A percentile compares a stretch with the other conserved stretches of the same genome.
Evolutionary conservation across 2,888 invertebrate genomes (phyloP).

Genomic region (Acanthacorydalis orientalis): DNA sequence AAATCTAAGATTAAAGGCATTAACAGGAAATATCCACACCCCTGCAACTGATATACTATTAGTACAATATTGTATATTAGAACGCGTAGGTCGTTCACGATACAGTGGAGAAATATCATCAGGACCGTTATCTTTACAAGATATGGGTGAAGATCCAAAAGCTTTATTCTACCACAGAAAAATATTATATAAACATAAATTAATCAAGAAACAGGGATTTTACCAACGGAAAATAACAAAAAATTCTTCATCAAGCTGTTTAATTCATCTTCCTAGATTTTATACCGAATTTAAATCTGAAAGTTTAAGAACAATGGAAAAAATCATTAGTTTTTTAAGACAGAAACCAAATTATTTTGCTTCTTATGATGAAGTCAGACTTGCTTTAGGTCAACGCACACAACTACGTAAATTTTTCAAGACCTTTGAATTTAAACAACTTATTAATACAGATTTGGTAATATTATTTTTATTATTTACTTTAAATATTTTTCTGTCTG

Average conservation of each 20-base stretch:
- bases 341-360: conserved; percentile 33
- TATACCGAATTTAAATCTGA: conserved; percentile 36
- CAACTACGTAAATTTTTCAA: conserved; percentile 34
- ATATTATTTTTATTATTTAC: conserved; percentile 14
- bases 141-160: conserved; percentile 39
- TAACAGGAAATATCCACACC: conserved; percentile 34
- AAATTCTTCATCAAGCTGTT: conserved; percentile 25
- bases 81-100: conserved; percentile 54
- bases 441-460: conserved; percentile 33
- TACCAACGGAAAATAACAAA: conserved; percentile 23
- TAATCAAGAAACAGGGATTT: conserved; percentile 44
- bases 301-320: conserved; percentile 31
- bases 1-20: conserved; percentile 32
- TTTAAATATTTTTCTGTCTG: no score
- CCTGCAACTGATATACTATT: conserved; percentile 30
- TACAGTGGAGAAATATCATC: conserved; percentile 51
- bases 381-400: conserved; percentile 26
- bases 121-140: conserved; percentile 38
- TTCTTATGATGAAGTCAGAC: conserved; percentile 31
- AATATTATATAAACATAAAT: conserved; percentile 33
- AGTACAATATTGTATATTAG: conserved; percentile 52
- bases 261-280: conserved; percentile 48
- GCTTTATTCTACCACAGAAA: conserved; percentile 46
- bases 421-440: conserved; percentile 30
- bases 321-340: conserved; percentile 35